Percentiles rank a stretch among this genome's conserved stretches.
Conservation (phyloP, 2,797 vertebrate species). For the Neosalanx taihuensis region DNA sequence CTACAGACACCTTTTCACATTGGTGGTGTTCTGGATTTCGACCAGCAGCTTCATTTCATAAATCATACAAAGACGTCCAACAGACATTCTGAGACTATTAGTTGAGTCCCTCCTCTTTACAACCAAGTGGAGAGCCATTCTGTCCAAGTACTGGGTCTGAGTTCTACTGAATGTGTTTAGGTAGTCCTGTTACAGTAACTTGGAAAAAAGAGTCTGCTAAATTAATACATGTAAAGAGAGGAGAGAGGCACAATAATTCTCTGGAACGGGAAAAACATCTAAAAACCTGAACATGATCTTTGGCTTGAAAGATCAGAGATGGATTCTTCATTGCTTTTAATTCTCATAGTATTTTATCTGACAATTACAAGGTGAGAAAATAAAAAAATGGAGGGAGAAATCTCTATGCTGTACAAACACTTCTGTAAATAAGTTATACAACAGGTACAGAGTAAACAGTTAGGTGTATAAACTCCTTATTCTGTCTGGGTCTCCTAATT, state of each 20-base stretch:
- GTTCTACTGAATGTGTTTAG: too few species aligned
- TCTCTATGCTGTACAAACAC: background rate
- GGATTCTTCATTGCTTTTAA: background rate
- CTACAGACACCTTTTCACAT: too few species aligned
- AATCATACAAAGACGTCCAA: conserved; percentile 34
- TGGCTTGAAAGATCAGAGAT: background rate
- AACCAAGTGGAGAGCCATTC: background rate
- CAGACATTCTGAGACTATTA: background rate
- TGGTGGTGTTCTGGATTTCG: too few species aligned
- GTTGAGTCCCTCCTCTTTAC: background rate
- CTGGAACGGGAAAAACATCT: background rate
- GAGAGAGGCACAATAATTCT: background rate
- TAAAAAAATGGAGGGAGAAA: background rate
- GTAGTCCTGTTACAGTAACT: background rate
- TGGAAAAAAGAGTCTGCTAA: too few species aligned
- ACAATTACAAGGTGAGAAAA: background rate
- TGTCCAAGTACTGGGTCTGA: background rate
- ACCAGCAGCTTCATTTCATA: too few species aligned
- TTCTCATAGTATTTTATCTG: background rate
- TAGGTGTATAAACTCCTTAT: conserved; percentile 8
- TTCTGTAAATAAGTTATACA: background rate
- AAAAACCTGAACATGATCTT: background rate
- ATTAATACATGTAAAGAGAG: background rate
- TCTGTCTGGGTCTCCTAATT: conserved; percentile 19
- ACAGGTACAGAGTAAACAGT: background rate